Conservation (phyloP, 2,888 invertebrate species). For the Sinodicranocentrus sp. region DNA sequence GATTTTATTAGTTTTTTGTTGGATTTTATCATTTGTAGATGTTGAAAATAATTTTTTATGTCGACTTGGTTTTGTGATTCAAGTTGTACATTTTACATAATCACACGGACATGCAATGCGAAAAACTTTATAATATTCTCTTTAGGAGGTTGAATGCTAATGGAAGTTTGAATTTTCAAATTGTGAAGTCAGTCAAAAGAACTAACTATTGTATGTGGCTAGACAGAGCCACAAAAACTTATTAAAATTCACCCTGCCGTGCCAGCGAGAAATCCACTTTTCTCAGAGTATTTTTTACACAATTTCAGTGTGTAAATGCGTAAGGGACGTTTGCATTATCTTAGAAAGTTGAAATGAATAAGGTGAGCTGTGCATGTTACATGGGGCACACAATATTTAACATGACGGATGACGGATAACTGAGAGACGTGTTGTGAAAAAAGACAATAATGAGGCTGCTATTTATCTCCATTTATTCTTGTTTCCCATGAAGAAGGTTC, state of each 20-base stretch:
- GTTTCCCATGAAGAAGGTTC: no score
- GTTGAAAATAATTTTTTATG: no score
- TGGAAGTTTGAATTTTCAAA: no score
- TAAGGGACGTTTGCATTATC: not conserved
- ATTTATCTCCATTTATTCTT: slow-evolving; percentile 18
- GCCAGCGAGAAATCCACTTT: slow-evolving; percentile 30
- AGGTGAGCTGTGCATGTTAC: not conserved
- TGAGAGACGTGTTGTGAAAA: slow-evolving; percentile 8
- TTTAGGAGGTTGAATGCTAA: no score
- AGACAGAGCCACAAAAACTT: not conserved
- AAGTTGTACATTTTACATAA: no score
- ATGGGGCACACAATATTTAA: not conserved
- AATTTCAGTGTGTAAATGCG: slow-evolving; percentile 15
- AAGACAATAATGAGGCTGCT: slow-evolving; percentile 9
- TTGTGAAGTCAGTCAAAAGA: slow-evolving; percentile 1
- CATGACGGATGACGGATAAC: slow-evolving; percentile 9
- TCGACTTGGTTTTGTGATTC: no score
- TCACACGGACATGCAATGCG: no score
- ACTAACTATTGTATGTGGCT: not conserved
- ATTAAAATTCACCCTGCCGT: slow-evolving; percentile 49
- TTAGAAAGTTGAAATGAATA: not conserved
- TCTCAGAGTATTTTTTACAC: slow-evolving; percentile 12
- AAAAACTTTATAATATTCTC: no score
- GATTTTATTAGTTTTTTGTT: not conserved
- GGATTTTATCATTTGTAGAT: slow-evolving; percentile 8